Percentiles rank a stretch among this genome's conserved stretches.
Conservation (phyloP, 2,888 invertebrate species). For the Mesodorylaimus sp. region DNA sequence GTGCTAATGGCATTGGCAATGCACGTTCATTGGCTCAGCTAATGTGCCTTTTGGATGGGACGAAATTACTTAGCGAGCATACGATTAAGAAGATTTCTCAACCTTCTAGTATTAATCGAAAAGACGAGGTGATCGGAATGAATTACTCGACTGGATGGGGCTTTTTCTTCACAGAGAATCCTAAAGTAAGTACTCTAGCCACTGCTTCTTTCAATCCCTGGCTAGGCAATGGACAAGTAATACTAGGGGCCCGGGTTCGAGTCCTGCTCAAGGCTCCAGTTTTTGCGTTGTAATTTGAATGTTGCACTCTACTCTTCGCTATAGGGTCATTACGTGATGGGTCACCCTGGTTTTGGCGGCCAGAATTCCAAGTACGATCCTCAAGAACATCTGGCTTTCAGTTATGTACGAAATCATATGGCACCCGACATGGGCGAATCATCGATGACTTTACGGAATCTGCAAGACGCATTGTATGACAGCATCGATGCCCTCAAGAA, state of each 20-base stretch:
- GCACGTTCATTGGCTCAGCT: background rate
- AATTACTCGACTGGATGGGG: background rate
- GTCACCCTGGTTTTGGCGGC: constrained; percentile 35
- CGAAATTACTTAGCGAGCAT: background rate
- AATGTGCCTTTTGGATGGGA: background rate
- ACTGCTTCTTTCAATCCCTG: too few species aligned
- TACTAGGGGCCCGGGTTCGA: too few species aligned
- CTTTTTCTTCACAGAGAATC: background rate
- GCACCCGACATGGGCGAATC: constrained; percentile 22
- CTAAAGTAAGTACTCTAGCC: too few species aligned
- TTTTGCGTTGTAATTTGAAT: too few species aligned
- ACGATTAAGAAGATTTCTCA: background rate
- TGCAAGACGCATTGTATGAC: too few species aligned
- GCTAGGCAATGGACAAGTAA: too few species aligned
- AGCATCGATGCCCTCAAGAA: too few species aligned
- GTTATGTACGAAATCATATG: constrained; percentile 31
- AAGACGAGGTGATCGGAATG: background rate
- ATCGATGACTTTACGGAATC: too few species aligned
- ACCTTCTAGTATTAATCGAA: background rate
- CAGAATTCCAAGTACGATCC: constrained; percentile 31
- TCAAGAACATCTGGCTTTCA: constrained; percentile 29
- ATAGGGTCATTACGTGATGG: too few species aligned
- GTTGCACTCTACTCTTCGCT: too few species aligned
- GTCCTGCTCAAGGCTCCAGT: too few species aligned
- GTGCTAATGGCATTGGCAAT: background rate